These are phyloP conservation scores for Candoia aspera DNA, from an alignment of 2,113 vertebrate genomes.

Conservation along the genomic window DNA sequence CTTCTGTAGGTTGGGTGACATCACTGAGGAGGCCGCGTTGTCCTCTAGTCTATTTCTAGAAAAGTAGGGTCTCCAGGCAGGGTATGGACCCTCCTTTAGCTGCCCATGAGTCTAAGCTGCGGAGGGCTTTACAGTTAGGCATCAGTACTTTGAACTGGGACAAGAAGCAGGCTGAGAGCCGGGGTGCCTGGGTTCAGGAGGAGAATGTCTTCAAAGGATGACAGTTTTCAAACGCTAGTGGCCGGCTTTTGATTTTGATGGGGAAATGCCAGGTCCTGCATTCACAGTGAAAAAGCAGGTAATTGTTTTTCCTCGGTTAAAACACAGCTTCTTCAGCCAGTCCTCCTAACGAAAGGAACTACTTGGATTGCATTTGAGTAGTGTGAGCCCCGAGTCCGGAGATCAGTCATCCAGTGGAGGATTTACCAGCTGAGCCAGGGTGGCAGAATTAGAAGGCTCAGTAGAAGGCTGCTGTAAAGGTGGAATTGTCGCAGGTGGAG, in stretches of 20 bases:
- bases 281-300: background rate
- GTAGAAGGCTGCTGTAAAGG: background rate
- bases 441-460: background rate
- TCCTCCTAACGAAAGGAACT: background rate
- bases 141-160: too few relatives aligned
- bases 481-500: background rate
- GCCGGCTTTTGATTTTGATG: background rate
- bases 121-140: too few relatives aligned
- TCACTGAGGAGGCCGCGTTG: too few relatives aligned
- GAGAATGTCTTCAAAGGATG: background rate
- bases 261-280: background rate
- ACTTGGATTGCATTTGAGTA: background rate
- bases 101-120: too few relatives aligned
- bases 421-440: background rate
- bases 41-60: too few relatives aligned
- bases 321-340: background rate
- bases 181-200: background rate
- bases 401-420: background rate
- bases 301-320: background rate
- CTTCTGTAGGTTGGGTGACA: too few relatives aligned
- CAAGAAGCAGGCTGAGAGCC: background rate
- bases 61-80: too few relatives aligned
- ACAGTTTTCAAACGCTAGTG: constrained; percentile 2
- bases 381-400: background rate
- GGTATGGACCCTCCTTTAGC: background rate